Percentiles rank a stretch among this genome's conserved stretches.
Conservation (phyloP, 2,888 invertebrate genomes). For the Elmis aenea region DNA sequence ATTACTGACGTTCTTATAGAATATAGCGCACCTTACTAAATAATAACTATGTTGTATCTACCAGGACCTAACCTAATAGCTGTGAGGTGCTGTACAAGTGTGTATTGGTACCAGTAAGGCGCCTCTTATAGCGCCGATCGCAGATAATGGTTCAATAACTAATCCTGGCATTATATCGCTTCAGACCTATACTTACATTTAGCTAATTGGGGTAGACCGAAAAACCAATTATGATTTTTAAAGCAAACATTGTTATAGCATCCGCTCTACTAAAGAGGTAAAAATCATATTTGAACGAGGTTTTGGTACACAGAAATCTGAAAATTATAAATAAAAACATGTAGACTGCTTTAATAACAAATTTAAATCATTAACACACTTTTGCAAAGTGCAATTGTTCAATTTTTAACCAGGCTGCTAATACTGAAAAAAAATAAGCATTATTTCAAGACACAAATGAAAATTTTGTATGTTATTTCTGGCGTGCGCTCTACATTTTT, state of each 20-base stretch:
- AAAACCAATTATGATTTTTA: conserved; percentile 44
- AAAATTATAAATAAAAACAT: conserved; percentile 10
- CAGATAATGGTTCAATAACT: conserved; percentile 44
- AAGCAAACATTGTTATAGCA: conserved; percentile 40
- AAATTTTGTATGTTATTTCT: neutral
- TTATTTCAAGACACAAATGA: neutral
- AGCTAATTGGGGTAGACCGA: conserved; percentile 43
- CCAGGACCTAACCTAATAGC: too few relatives aligned
- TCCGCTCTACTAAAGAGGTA: conserved; percentile 30
- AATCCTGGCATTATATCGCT: conserved; percentile 40
- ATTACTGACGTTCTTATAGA: too few relatives aligned
- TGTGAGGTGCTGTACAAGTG: too few relatives aligned
- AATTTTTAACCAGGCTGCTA: conserved; percentile 3
- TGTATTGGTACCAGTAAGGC: conserved; percentile 29
- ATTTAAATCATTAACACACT: conserved; percentile 4
- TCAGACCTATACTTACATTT: conserved; percentile 44
- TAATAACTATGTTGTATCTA: too few relatives aligned
- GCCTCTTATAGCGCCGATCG: conserved; percentile 38
- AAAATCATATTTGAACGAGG: conserved; percentile 21
- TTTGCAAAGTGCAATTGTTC: conserved; percentile 1
- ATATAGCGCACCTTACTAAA: too few relatives aligned
- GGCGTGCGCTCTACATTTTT: conserved; percentile 10
- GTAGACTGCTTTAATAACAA: conserved; percentile 10
- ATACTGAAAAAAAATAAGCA: conserved; percentile 2
- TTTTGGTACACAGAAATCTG: conserved; percentile 18